Conservation (phyloP, 2,113 vertebrate genomes). For the Myotis brandtii region DNA sequence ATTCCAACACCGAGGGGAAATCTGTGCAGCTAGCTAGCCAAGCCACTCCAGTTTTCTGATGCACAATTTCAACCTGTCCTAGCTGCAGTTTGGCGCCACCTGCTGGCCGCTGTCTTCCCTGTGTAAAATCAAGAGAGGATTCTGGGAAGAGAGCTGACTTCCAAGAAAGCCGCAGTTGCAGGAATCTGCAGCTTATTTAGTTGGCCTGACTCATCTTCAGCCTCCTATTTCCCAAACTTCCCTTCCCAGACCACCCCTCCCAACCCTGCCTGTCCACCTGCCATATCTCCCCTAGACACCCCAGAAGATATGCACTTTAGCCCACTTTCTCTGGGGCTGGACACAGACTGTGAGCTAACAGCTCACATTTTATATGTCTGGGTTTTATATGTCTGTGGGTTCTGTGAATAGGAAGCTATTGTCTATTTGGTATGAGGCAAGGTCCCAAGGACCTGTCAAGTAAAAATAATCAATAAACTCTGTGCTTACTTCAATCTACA, state of each 20-base stretch:
- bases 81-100: constrained; percentile 47
- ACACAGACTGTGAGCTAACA: background rate
- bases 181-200: background rate
- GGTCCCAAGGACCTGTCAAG: background rate
- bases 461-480: background rate
- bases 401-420: background rate
- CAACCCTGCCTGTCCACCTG: background rate
- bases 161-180: background rate
- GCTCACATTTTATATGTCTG: background rate
- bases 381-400: background rate
- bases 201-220: background rate
- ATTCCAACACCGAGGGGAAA: background rate
- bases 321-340: background rate
- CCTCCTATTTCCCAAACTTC: background rate
- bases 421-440: background rate
- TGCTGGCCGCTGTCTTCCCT: constrained; percentile 27
- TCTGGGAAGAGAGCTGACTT: background rate
- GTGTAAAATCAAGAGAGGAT: background rate
- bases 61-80: background rate
- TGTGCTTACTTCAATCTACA: background rate
- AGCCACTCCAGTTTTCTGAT: background rate
- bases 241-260: background rate
- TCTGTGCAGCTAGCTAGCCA: background rate
- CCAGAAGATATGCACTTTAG: background rate
- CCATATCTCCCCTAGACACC: background rate